Evolutionary conservation across 2,113 vertebrate species (phyloP), one percentile per base, ranked within the genome.

Genomic region (Ameiurus melas): DNA sequence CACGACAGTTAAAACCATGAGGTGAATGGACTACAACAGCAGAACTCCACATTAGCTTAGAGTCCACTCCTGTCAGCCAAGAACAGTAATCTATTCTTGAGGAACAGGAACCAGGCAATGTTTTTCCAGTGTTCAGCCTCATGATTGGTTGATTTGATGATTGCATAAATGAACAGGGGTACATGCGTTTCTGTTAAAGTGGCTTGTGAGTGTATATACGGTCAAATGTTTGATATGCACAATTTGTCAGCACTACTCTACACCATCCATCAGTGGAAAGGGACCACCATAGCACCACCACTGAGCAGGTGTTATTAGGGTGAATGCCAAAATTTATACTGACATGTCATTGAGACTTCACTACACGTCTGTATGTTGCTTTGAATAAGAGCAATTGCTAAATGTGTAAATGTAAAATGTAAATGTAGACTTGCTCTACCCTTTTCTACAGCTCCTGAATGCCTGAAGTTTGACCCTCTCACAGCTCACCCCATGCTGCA

Each of bases 401-500:
- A 33, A 36, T 71, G 30, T 13, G 27, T 51, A 17, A 78, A 47
- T 78, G 75, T 33, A 7, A 55, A 60, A 84, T 68, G 25, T 53
- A 12, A n/a, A 22, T 33, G 1, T 68, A 25, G 30, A 68, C 43
- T 7, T 53, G 19, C 43, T 36, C 58, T 83, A 36, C 53, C 17
- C 16, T 80, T 68, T 89, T 68, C 25, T 60, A 0, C 51, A 97
- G 97, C 94, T 58, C 96, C 95, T 0, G 96, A 96, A 90, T 62
- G 4, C 0, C 93, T 97, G 91, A 96, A 94, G 86, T 94, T 97
- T 89, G 96, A 97, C 90, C 95, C 97, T 0, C 92, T 94, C 75
- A 97, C 95, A 0, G 95, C 96, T 0, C 96, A 97, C 90, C 97
- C 97, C 0, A 93, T 97, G 89, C 92, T 97, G 86, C 94, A 96